Evolutionary conservation across 2,113 vertebrate species (phyloP).

Genomic region (Naja naja): DNA sequence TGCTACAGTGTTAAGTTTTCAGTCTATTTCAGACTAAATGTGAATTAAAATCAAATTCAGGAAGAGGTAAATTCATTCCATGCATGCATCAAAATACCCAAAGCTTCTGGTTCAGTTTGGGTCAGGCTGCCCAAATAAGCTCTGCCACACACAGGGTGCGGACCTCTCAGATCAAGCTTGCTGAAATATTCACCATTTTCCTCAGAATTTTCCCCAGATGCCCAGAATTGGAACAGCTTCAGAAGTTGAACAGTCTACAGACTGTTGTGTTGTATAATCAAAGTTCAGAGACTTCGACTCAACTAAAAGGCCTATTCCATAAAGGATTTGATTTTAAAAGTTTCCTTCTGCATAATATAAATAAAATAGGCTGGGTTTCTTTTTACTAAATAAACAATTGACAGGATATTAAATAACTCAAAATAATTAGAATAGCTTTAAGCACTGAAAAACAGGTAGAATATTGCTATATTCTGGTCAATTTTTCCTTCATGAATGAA

Average conservation of each 20-base stretch:
- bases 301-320: background rate
- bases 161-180: background rate
- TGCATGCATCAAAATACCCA: background rate
- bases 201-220: background rate
- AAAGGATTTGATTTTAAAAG: background rate
- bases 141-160: background rate
- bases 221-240: background rate
- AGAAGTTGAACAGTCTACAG: background rate
- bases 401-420: background rate
- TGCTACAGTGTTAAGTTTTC: background rate
- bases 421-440: accelerated
- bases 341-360: background rate
- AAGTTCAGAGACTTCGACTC: background rate
- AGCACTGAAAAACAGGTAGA: background rate
- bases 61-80: background rate
- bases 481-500: background rate
- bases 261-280: background rate
- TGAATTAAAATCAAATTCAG: background rate
- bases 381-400: background rate
- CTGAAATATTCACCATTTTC: background rate
- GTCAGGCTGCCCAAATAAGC: background rate
- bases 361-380: background rate
- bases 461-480: accelerated
- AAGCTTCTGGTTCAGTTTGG: background rate
- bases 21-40: background rate